These are phyloP conservation scores for Petrolisthes cinctipes DNA, from an alignment of 2,888 invertebrate species.

Conservation along the genomic window DNA sequence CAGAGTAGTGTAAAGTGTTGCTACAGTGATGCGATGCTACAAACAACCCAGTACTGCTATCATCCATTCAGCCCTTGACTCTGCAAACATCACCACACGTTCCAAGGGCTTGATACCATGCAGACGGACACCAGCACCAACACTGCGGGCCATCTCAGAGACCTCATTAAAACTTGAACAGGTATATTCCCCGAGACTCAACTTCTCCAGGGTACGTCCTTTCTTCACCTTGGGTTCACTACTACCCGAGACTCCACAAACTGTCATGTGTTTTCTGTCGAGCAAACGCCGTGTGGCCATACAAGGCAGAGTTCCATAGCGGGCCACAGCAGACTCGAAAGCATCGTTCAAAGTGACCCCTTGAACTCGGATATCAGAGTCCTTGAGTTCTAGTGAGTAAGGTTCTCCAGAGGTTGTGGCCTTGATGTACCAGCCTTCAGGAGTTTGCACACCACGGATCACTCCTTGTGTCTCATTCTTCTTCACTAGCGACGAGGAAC, in stretches of 20 bases:
- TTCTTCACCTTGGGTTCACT: slow-evolving; percentile 48
- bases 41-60: slow-evolving; percentile 95
- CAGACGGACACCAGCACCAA: slow-evolving; percentile 87
- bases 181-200: slow-evolving; percentile 85
- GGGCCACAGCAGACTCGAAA: not conserved
- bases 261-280: slow-evolving; percentile 22
- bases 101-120: slow-evolving; percentile 80
- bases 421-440: slow-evolving; percentile 62
- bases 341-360: not conserved
- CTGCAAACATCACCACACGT: slow-evolving; percentile 94
- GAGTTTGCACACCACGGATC: slow-evolving; percentile 42
- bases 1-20: slow-evolving; percentile 96
- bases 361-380: not conserved
- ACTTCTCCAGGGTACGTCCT: slow-evolving; percentile 42
- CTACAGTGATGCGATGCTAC: slow-evolving; percentile 91
- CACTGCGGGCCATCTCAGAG: slow-evolving; percentile 80
- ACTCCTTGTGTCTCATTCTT: not conserved
- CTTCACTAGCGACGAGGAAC: not conserved
- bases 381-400: slow-evolving; percentile 43
- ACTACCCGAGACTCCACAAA: no score
- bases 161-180: slow-evolving; percentile 89
- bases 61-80: slow-evolving; percentile 98
- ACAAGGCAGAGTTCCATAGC: slow-evolving; percentile 14
- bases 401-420: slow-evolving; percentile 49
- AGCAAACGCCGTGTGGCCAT: slow-evolving; percentile 60